A percentile compares a stretch with the other conserved stretches of the same genome.
These are phyloP conservation scores for Tethea ocularis DNA, from an alignment of 2,888 invertebrate genomes.

Conservation along the genomic window DNA sequence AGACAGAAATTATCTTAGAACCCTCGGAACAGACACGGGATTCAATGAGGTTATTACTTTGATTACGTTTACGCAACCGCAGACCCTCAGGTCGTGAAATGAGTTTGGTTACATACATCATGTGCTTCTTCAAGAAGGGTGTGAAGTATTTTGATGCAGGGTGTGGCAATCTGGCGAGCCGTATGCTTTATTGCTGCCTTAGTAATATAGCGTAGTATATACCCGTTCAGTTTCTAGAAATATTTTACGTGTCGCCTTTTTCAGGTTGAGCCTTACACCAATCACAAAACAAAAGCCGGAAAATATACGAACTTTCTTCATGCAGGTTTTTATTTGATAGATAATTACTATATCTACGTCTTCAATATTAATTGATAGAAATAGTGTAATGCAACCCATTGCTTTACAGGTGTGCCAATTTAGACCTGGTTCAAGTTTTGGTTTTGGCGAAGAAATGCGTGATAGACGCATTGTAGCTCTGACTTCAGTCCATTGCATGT, in stretches of 20 bases:
- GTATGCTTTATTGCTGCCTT: too few species aligned
- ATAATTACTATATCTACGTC: too few species aligned
- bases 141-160: too few species aligned
- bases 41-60: constrained; percentile 41
- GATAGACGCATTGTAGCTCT: constrained; percentile 87
- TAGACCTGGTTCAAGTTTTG: constrained; percentile 86
- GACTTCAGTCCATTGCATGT: constrained; percentile 85
- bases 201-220: too few species aligned
- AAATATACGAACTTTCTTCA: constrained; percentile 64
- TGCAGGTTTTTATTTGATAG: constrained; percentile 60
- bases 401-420: constrained; percentile 82
- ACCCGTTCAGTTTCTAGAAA: too few species aligned
- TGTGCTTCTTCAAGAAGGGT: too few species aligned
- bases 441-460: constrained; percentile 87
- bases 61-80: too few species aligned
- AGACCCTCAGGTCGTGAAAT: too few species aligned
- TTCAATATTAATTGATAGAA: too few species aligned
- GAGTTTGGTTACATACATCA: too few species aligned
- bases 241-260: constrained; percentile 19
- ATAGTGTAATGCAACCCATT: neutral
- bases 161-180: too few species aligned
- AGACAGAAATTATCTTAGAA: constrained; percentile 38
- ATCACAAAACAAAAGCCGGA: constrained; percentile 20
- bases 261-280: constrained; percentile 54
- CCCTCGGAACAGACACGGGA: constrained; percentile 36